phyloP scores from a whole-genome alignment of 1,140 invertebrate species.

The Lamellibrachia luymesi region DNA sequence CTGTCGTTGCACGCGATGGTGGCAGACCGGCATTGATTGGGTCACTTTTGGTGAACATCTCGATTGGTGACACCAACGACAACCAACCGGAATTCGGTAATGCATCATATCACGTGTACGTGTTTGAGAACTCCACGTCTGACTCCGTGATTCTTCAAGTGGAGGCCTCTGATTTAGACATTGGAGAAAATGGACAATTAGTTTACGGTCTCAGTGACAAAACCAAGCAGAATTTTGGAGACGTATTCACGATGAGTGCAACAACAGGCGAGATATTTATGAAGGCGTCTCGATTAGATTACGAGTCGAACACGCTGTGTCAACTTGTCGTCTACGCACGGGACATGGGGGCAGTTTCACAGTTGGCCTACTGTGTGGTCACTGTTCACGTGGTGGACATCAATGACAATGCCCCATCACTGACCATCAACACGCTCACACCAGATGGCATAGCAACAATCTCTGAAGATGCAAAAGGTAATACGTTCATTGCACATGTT shows the following conservation, averaged over 20 bases:
- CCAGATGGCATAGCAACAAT: constrained; percentile 57
- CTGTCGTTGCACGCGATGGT: not conserved
- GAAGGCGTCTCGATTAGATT: constrained; percentile 83
- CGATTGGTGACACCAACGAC: constrained; percentile 81
- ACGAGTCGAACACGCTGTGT: constrained; percentile 84
- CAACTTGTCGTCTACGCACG: constrained; percentile 88
- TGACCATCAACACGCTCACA: constrained; percentile 22
- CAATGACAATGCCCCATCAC: constrained; percentile 23
- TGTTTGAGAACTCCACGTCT: constrained; percentile 23
- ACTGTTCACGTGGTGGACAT: constrained; percentile 21
- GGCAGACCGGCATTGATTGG: constrained; percentile 58
- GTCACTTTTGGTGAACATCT: constrained; percentile 77
- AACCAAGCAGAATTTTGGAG: constrained; percentile 79
- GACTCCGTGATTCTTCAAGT: constrained; percentile 68
- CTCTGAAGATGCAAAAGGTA: constrained; percentile 14
- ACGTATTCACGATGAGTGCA: constrained; percentile 80
- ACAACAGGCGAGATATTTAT: constrained; percentile 84
- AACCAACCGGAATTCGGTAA: constrained; percentile 61
- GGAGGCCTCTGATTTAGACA: constrained; percentile 28
- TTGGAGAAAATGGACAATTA: constrained; percentile 23
- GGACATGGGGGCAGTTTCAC: constrained; percentile 86
- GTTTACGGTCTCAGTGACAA: constrained; percentile 59
- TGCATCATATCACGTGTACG: constrained; percentile 20
- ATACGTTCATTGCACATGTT: constrained; percentile 25
- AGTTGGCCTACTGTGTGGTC: constrained; percentile 84